Percentiles rank a stretch among this genome's conserved stretches.
Evolutionary conservation across 2,797 vertebrate genomes (phyloP).

Genomic region (Avahi laniger): DNA sequence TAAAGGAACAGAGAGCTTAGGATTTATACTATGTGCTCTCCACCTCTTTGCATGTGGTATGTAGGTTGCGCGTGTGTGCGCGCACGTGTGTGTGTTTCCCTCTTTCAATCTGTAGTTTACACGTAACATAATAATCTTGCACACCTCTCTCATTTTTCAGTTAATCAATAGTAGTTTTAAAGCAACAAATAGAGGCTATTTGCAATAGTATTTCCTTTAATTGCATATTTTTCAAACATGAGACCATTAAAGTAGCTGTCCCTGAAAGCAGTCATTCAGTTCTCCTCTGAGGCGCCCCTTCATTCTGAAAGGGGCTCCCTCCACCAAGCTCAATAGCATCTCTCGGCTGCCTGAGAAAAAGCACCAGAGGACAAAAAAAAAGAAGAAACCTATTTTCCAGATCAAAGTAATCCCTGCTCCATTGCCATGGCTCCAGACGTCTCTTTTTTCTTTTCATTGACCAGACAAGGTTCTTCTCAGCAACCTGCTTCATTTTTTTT

Average conservation of each 20-base stretch:
- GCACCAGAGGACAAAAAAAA: conserved; percentile 74
- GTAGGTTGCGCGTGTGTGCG: not conserved
- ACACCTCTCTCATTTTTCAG: conserved; percentile 49
- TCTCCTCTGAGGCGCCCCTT: conserved; percentile 77
- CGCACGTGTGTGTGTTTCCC: not conserved
- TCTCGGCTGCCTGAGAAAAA: conserved; percentile 84
- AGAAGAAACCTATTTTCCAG: conserved; percentile 82
- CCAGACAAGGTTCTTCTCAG: conserved; percentile 92
- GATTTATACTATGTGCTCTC: not conserved
- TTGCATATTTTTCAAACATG: conserved; percentile 79
- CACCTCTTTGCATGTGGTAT: not conserved
- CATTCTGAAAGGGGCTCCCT: conserved; percentile 82
- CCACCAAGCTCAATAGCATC: conserved; percentile 82
- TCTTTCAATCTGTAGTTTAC: not conserved
- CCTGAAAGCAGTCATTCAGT: conserved; percentile 80
- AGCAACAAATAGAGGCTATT: conserved; percentile 72
- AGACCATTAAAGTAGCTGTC: conserved; percentile 79
- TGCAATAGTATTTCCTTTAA: conserved; percentile 78
- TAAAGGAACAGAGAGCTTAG: not conserved
- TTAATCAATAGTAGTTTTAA: conserved; percentile 60
- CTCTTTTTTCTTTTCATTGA: conserved; percentile 90
- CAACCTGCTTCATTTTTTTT: conserved; percentile 87
- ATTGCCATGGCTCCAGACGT: conserved; percentile 96
- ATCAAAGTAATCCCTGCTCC: conserved; percentile 92
- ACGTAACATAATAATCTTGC: conserved; percentile 37